Percentiles rank a stretch among this genome's conserved stretches.
phyloP scores from a whole-genome alignment of 2,113 vertebrate genomes.

The Crotalus horridus region DNA sequence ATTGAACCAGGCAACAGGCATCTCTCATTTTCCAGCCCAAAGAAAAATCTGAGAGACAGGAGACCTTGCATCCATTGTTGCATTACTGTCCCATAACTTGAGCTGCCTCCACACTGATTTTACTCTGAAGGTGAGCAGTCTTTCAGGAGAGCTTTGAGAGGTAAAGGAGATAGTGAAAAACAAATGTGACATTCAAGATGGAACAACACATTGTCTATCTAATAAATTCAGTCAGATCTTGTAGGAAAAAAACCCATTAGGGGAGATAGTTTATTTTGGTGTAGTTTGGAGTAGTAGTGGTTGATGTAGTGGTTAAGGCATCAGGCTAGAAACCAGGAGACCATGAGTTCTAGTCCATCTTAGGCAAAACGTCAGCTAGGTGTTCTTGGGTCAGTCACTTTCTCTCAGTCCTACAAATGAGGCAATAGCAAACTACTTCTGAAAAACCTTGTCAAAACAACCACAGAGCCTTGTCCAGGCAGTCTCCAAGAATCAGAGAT shows the following conservation, averaged over 20 bases:
- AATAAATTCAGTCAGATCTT: not conserved
- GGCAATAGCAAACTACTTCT: not conserved
- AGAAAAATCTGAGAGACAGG: conserved; percentile 34
- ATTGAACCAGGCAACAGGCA: conserved; percentile 45
- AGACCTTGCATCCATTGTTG: conserved; percentile 7
- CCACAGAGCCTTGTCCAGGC: not conserved
- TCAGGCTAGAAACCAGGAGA: not conserved
- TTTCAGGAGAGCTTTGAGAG: conserved; percentile 27
- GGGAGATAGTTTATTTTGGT: not conserved
- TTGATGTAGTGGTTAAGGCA: not conserved
- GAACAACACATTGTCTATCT: not conserved
- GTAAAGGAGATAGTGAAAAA: not conserved
- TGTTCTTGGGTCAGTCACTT: not conserved
- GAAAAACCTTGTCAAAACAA: not conserved
- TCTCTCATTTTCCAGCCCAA: conserved; percentile 40
- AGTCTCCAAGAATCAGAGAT: not conserved
- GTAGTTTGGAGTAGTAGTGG: not conserved
- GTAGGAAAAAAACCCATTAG: not conserved
- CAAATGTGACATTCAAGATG: not conserved
- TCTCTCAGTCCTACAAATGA: not conserved
- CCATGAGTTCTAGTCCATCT: not conserved
- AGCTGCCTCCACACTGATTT: not conserved
- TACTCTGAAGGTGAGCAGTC: not conserved
- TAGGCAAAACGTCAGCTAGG: not conserved
- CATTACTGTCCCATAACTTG: conserved; percentile 8